Conservation (phyloP, 2,888 invertebrate species). For the Torymus aiolomorphi region DNA sequence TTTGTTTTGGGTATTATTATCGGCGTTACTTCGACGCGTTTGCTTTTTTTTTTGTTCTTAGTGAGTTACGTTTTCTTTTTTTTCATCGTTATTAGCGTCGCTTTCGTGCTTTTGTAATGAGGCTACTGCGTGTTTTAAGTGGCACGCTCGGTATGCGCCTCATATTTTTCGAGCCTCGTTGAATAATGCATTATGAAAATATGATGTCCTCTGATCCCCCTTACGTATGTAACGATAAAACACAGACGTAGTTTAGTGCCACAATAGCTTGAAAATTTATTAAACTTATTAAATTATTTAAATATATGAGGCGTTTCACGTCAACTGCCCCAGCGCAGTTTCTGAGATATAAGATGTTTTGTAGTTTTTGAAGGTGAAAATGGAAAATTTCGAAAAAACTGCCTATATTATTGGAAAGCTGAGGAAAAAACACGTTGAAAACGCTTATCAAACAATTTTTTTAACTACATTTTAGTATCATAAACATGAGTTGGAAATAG, state of each 20-base stretch:
- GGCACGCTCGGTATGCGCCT: not conserved
- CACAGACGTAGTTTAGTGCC: not conserved
- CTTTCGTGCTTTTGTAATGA: conserved; percentile 44
- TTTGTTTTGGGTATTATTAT: conserved; percentile 38
- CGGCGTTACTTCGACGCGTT: conserved; percentile 6
- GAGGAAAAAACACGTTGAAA: too few relatives aligned
- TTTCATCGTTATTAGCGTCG: conserved; percentile 21
- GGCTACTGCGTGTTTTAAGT: conserved; percentile 34
- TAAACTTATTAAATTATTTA: too few relatives aligned
- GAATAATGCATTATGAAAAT: conserved; percentile 26
- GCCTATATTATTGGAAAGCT: too few relatives aligned
- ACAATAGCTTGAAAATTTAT: too few relatives aligned
- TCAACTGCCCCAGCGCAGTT: too few relatives aligned
- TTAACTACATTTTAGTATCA: too few relatives aligned
- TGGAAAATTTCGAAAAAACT: too few relatives aligned
- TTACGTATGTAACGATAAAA: not conserved
- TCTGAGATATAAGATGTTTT: too few relatives aligned
- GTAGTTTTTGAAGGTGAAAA: too few relatives aligned
- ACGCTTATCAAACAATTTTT: too few relatives aligned
- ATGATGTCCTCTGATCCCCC: not conserved
- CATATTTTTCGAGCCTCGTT: not conserved
- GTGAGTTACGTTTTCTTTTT: not conserved
- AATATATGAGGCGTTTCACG: too few relatives aligned
- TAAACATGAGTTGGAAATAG: too few relatives aligned
- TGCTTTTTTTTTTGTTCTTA: not conserved